phyloP scores from a whole-genome alignment of 2,888 invertebrate species.

The Liopterus haemorrhoidalis region DNA sequence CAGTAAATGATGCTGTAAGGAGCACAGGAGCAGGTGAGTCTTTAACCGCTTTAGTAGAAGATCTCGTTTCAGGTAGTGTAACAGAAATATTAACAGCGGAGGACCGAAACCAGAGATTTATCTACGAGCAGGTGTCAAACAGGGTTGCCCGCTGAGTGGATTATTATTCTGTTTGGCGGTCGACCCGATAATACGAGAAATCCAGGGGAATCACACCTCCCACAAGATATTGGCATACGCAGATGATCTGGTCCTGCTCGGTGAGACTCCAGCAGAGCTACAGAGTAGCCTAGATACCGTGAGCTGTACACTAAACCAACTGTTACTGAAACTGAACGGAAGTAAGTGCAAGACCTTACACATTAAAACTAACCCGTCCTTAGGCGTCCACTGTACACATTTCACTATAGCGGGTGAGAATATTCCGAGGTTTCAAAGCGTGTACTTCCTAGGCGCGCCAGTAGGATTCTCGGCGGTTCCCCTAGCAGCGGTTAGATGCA shows the following conservation, averaged over 20 bases:
- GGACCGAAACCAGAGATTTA: no score
- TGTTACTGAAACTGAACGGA: neutral
- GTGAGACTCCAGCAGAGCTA: neutral
- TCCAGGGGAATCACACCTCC: no score
- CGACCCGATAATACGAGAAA: neutral
- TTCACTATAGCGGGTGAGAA: neutral
- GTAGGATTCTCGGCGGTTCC: neutral
- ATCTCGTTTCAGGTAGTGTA: neutral
- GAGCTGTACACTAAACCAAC: no score
- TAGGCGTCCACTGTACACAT: neutral
- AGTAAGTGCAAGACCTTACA: neutral
- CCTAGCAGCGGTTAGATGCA: neutral
- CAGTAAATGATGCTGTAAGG: conserved; percentile 34
- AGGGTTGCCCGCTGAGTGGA: conserved; percentile 39
- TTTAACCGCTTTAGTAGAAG: neutral
- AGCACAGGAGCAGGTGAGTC: conserved; percentile 4
- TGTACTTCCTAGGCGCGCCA: neutral
- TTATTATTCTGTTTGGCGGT: conserved; percentile 37
- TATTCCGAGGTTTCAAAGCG: neutral
- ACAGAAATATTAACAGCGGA: neutral
- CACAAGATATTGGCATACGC: neutral
- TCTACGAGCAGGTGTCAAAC: conserved; percentile 30
- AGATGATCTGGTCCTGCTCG: neutral
- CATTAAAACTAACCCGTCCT: neutral
- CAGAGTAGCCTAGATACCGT: no score